Conservation (phyloP, 2,888 invertebrate species). For the Acanthoscelides obtectus region DNA sequence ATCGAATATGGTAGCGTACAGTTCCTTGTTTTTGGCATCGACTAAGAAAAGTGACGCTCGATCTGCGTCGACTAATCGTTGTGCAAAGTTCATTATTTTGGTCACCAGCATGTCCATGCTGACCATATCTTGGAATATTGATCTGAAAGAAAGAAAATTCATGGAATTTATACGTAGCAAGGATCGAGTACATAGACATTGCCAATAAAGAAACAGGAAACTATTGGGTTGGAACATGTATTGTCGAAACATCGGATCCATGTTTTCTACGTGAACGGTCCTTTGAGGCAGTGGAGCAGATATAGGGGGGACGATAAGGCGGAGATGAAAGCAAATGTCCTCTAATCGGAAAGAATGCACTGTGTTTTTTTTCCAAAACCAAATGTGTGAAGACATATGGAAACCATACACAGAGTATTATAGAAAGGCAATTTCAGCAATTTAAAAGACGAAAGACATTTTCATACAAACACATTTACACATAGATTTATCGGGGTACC, state of each 20-base stretch:
- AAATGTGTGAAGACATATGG: no score
- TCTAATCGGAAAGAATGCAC: no score
- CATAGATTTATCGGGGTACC: no score
- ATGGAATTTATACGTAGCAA: not conserved
- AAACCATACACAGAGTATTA: no score
- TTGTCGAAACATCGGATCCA: not conserved
- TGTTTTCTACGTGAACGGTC: no score
- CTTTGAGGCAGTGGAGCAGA: not conserved
- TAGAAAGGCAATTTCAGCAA: no score
- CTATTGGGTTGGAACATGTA: not conserved
- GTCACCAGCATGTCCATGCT: slow-evolving; percentile 77
- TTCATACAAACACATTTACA: no score
- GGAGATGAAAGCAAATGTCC: no score
- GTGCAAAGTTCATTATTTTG: slow-evolving; percentile 80
- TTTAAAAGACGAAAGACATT: no score
- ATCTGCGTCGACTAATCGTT: slow-evolving; percentile 76
- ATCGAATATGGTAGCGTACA: slow-evolving; percentile 81
- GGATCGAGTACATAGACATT: not conserved
- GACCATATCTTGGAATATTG: slow-evolving; percentile 84
- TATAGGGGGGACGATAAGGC: no score
- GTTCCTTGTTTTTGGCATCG: slow-evolving; percentile 65
- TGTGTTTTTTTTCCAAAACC: no score
- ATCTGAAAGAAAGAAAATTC: slow-evolving; percentile 51
- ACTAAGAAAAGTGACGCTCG: slow-evolving; percentile 78
- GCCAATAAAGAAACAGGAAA: not conserved